Percentiles rank a stretch among this genome's conserved stretches.
These are phyloP conservation scores for Thysanoteuthis rhombus DNA, from an alignment of 2,888 invertebrate species.

Conservation along the genomic window DNA sequence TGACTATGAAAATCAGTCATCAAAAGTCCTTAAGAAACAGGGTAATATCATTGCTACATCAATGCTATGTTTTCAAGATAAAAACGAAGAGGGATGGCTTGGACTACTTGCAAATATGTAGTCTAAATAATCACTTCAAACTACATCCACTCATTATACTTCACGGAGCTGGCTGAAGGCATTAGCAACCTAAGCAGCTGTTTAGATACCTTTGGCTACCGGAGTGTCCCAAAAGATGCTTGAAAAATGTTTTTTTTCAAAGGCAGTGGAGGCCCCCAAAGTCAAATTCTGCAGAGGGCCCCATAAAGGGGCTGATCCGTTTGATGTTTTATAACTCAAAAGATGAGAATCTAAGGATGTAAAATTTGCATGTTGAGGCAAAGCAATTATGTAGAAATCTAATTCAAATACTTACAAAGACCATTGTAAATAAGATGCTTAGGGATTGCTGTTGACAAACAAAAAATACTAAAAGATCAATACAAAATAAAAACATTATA, in stretches of 20 bases:
- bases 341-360: neutral
- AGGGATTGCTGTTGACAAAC: neutral
- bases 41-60: neutral
- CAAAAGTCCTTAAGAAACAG: neutral
- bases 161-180: too few species aligned
- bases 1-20: neutral
- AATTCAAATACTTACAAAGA: constrained; percentile 18
- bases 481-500: neutral
- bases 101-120: neutral
- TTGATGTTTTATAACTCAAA: neutral
- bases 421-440: constrained; percentile 18
- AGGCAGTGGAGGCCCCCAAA: too few species aligned
- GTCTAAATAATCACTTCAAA: neutral
- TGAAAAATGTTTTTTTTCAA: too few species aligned
- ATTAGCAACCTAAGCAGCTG: too few species aligned
- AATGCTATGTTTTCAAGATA: neutral
- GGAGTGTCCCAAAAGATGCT: too few species aligned
- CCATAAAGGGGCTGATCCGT: too few species aligned
- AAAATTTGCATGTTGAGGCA: neutral
- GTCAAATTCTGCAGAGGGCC: too few species aligned
- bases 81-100: neutral
- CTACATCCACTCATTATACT: neutral
- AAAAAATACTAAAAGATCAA: neutral
- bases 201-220: too few species aligned
- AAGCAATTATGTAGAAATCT: neutral